A percentile compares a stretch with the other conserved stretches of the same genome.
phyloP scores from a whole-genome alignment of 2,888 invertebrate genomes.

The Alentia gelatinosa region DNA sequence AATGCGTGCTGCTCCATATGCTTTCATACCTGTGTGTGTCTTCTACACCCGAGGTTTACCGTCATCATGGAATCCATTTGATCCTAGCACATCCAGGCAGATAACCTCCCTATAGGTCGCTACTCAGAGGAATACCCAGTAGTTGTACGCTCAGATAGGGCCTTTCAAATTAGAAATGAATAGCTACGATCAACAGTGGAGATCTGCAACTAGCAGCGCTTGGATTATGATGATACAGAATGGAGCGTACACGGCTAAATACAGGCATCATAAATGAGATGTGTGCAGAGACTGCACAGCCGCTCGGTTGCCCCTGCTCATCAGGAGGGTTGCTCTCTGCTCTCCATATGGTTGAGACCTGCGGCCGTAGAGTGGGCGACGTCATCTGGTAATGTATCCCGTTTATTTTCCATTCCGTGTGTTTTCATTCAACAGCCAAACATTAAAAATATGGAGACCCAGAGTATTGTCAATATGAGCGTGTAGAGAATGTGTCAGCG shows the following conservation, averaged over 20 bases:
- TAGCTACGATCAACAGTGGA: background rate
- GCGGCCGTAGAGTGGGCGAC: background rate
- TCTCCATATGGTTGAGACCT: slow-evolving; percentile 23
- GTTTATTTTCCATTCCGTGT: background rate
- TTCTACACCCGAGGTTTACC: background rate
- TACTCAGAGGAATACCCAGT: background rate
- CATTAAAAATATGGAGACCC: background rate
- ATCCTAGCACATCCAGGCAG: background rate
- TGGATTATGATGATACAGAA: background rate
- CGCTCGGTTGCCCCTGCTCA: background rate
- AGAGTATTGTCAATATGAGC: background rate
- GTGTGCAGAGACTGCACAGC: background rate
- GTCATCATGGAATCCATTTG: background rate
- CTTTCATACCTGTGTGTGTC: slow-evolving; percentile 36
- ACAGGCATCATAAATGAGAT: background rate
- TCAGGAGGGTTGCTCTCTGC: background rate
- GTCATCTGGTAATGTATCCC: slow-evolving; percentile 37
- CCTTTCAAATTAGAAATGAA: background rate
- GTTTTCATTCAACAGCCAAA: background rate
- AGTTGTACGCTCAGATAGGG: background rate
- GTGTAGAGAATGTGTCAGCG: slow-evolving; percentile 3
- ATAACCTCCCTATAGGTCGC: background rate
- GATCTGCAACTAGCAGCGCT: background rate
- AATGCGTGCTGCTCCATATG: slow-evolving; percentile 40
- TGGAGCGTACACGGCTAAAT: background rate